phyloP scores from a whole-genome alignment of 2,888 invertebrate genomes.

The Notodonta dromedarius region DNA sequence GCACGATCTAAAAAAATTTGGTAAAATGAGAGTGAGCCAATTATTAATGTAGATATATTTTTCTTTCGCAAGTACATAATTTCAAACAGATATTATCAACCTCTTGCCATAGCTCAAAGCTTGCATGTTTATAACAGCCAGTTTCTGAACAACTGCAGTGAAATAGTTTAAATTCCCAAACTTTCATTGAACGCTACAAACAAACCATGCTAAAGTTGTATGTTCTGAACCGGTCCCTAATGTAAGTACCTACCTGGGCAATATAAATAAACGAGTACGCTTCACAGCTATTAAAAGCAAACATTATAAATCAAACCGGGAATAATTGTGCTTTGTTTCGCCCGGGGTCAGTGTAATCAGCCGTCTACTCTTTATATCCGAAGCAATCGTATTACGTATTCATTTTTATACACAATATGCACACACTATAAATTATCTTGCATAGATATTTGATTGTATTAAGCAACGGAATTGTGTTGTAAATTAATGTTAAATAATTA shows the following conservation, averaged over 20 bases:
- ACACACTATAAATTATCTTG: slow-evolving; percentile 33
- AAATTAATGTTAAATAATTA: slow-evolving; percentile 41
- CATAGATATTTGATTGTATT: slow-evolving; percentile 38
- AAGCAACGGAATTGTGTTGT: slow-evolving; percentile 35
- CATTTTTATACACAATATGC: slow-evolving; percentile 36
- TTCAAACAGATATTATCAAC: too few relatives aligned
- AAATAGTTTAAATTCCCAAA: too few relatives aligned
- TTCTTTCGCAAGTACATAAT: too few relatives aligned
- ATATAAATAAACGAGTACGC: slow-evolving; percentile 66
- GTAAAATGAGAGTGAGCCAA: too few relatives aligned
- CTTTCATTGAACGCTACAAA: too few relatives aligned
- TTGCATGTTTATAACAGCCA: too few relatives aligned
- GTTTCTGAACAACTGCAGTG: too few relatives aligned
- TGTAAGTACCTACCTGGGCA: slow-evolving; percentile 40
- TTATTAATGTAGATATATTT: too few relatives aligned
- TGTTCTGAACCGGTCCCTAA: slow-evolving; percentile 36
- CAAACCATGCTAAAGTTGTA: neutral
- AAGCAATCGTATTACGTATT: slow-evolving; percentile 49
- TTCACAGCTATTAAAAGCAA: slow-evolving; percentile 68
- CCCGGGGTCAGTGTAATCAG: slow-evolving; percentile 78
- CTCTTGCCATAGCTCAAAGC: too few relatives aligned
- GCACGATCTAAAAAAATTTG: too few relatives aligned
- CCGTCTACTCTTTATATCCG: slow-evolving; percentile 57
- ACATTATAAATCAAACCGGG: slow-evolving; percentile 72
- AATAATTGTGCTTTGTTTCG: slow-evolving; percentile 78